Conservation (phyloP, 1,140 invertebrate species). For the Drosophila navojoa region DNA sequence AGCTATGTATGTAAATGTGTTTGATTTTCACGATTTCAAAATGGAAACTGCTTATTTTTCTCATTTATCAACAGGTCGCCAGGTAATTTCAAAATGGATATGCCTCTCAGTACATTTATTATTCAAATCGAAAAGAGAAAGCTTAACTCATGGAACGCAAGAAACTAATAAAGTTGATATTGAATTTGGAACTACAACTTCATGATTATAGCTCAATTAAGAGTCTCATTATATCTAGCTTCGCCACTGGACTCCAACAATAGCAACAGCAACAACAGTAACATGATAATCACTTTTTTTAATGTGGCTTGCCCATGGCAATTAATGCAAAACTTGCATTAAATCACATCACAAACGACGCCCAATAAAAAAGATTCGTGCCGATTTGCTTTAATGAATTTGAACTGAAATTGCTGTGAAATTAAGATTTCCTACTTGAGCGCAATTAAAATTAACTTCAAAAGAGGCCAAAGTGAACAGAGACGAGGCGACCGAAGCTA, state of each 20-base stretch:
- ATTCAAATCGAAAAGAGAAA: too few species aligned
- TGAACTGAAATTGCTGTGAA: constrained; percentile 68
- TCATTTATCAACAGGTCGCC: too few species aligned
- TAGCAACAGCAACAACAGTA: constrained; percentile 13
- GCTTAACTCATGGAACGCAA: too few species aligned
- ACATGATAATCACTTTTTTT: constrained; percentile 13
- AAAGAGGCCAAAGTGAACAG: constrained; percentile 46
- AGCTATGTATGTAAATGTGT: not conserved
- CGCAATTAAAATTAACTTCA: constrained; percentile 77
- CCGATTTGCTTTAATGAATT: constrained; percentile 59
- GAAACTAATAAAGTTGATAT: too few species aligned
- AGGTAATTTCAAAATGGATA: too few species aligned
- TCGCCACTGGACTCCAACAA: constrained; percentile 30
- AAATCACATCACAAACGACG: constrained; percentile 47
- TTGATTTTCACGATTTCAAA: too few species aligned
- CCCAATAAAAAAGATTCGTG: constrained; percentile 37
- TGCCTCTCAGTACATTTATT: too few species aligned
- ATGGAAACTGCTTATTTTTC: too few species aligned
- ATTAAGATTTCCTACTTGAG: constrained; percentile 79
- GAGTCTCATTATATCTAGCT: constrained; percentile 5
- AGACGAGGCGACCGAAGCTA: not conserved
- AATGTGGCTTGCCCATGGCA: constrained; percentile 23
- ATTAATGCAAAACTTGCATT: constrained; percentile 57
- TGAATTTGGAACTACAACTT: not conserved
- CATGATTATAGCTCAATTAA: constrained; percentile 16